Base-by-base conservation (phyloP, 2,888 invertebrate species). In the Chrysolina americana region DNA sequence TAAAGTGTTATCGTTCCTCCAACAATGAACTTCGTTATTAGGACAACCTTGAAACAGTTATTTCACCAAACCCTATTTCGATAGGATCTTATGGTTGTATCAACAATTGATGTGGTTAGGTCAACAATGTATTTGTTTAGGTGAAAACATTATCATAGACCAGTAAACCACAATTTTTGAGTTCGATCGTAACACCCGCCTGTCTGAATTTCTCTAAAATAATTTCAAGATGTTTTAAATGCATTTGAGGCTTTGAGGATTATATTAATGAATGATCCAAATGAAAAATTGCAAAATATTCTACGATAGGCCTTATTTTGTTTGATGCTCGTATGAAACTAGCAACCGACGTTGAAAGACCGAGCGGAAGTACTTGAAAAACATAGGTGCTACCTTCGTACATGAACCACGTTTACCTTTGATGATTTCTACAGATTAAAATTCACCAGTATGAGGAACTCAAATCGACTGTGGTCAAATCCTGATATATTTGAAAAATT, bases 201-300 rank as follows among this genome's bases (percentile, higher is more conserved):
- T 28, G 28, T 44, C 8, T 21, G 65, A 75, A 73, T 70, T 70
- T n/a, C n/a, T n/a, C n/a, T n/a, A n/a, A n/a, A n/a, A n/a, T n/a
- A n/a, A n/a, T n/a, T n/a, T n/a, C n/a, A 23, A 75, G 64, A 65
- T 72, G 71, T 28, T 9, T 17, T 15, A 69, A 68, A 71, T 81
- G 79, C 13, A 23, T n/a, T 9, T 71, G 44, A 11, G 59, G 41
- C 41, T 47, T 44, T 13, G 9, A 13, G 1, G 71, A 76, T 59
- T 36, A 68, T 28, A 76, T 65, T 17, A 74, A 13, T 13, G 68
- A 5, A 5, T 28, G 2, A 5, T 28, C 28, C 28, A 28, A 2
- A 28, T 28, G 5, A 5, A 5, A 28, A 3, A 28, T 28, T 5
- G 17, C 21, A 44, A 50, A 75, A 11, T 66, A 36, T 41, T 4